Conservation (phyloP, 2,888 invertebrate species). For the Melanchra persicariae region DNA sequence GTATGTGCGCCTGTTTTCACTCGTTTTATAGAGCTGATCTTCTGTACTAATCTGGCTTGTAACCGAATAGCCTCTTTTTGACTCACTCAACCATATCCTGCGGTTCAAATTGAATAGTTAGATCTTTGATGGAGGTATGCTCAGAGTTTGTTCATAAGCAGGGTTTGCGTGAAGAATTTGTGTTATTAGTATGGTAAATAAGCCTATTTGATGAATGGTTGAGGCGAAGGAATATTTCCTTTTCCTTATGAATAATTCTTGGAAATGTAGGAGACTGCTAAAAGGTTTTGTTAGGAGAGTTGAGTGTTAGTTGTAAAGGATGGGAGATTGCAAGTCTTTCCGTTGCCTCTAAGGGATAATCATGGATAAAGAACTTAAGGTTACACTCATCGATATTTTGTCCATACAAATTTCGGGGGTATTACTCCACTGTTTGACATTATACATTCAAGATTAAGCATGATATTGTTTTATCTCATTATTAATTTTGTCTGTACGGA, state of each 20-base stretch:
- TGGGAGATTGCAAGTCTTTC: not conserved
- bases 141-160: slow-evolving; percentile 26
- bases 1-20: too few species aligned
- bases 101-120: slow-evolving; percentile 58
- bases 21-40: not conserved
- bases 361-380: not conserved
- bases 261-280: not conserved
- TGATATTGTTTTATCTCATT: too few species aligned
- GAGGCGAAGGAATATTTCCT: not conserved
- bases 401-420: too few species aligned
- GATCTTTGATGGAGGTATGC: slow-evolving; percentile 37
- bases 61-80: slow-evolving; percentile 33
- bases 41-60: not conserved
- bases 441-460: too few species aligned
- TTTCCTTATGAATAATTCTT: not conserved
- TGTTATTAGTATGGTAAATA: slow-evolving; percentile 22
- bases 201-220: slow-evolving; percentile 7
- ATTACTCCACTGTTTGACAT: too few species aligned
- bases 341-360: not conserved
- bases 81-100: slow-evolving; percentile 40
- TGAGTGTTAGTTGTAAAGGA: not conserved
- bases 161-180: slow-evolving; percentile 6
- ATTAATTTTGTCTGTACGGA: too few species aligned
- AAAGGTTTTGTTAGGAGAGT: not conserved
- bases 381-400: too few species aligned